Evolutionary conservation across 2,113 vertebrate genomes (phyloP), one percentile per base, ranked within the genome.

Genomic region (Trichechus manatus): DNA sequence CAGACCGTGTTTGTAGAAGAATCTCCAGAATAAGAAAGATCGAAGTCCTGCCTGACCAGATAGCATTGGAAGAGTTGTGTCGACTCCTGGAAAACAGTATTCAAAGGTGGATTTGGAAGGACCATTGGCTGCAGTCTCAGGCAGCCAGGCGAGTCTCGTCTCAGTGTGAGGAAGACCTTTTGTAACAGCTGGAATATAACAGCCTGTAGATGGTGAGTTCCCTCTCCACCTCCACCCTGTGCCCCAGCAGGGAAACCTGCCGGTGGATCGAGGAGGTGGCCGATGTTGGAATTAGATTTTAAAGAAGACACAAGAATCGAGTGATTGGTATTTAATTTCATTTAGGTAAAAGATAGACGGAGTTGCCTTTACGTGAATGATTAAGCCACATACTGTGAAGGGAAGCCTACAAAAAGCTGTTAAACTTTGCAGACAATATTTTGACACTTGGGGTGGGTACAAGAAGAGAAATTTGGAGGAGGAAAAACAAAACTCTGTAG

Each of bases 381-480:
- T 79, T 75, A 89, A 86, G 36, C 44, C 36, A 5, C 29, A 23
- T 66, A 36, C 75, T 47, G 56, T 84, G 42, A n/a, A 36, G 33
- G 42, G 39, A 70, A 59, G 20, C 20, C 29, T 33, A 33, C 70
- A 68, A 53, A 78, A 63, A 44, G 3, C 47, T 39, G 6, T 64
- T 59, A 19, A 84, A 81, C 64, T 42, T 82, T 7, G 33, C 56
- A 74, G 78, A 66, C 5, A n/a, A 14, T 44, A 93, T 79, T 39
- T 39, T 75, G 83, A 77, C 1, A 1, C 31, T 36, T 64, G 77
- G 23, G 39, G 13, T 80, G 61, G 53, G 33, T 88, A 33, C 47
- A 42, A 78, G 33, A 79, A 79, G 82, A 89, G 70, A 39, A 64
- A 56, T 61, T 86, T 88, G 63, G 44, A 96, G 94, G 44, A 77